Evolutionary conservation across 2,888 invertebrate genomes (phyloP).

Genomic region (Patella depressa): DNA sequence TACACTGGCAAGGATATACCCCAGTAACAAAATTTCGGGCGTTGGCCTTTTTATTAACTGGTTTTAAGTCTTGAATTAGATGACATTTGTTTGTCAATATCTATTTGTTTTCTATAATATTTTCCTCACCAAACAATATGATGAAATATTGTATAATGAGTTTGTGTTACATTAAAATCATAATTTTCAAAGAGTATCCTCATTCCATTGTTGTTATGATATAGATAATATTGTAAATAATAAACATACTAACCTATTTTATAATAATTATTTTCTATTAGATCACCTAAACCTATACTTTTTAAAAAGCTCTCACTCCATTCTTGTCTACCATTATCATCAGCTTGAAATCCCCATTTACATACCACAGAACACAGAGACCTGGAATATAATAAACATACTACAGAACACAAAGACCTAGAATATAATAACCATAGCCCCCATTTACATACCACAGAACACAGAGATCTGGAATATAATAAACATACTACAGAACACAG

Average conservation of each 20-base stretch:
- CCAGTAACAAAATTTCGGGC: too few relatives aligned
- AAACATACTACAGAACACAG: conserved; percentile 87
- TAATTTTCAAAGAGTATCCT: too few relatives aligned
- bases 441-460: conserved; percentile 89
- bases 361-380: conserved; percentile 93
- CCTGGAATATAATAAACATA: conserved; percentile 76
- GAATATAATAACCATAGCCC: conserved; percentile 38
- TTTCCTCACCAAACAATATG: too few relatives aligned
- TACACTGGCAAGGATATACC: too few relatives aligned
- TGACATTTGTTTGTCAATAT: too few relatives aligned
- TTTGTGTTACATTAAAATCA: too few relatives aligned
- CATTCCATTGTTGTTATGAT: too few relatives aligned
- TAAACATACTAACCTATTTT: conserved; percentile 70
- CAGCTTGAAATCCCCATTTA: conserved; percentile 88
- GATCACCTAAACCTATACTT: conserved; percentile 82
- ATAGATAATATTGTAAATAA: too few relatives aligned
- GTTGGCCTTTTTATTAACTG: too few relatives aligned
- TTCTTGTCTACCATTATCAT: conserved; percentile 68
- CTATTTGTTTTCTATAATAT: too few relatives aligned
- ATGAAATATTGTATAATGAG: too few relatives aligned
- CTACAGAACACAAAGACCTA: conserved; percentile 85
- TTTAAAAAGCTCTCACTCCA: conserved; percentile 85
- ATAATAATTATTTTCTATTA: conserved; percentile 72
- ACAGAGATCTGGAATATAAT: conserved; percentile 80
- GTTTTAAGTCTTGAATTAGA: too few relatives aligned